These are phyloP conservation scores for Dichetophora obliterata DNA, from an alignment of 2,888 invertebrate species.

Conservation along the genomic window DNA sequence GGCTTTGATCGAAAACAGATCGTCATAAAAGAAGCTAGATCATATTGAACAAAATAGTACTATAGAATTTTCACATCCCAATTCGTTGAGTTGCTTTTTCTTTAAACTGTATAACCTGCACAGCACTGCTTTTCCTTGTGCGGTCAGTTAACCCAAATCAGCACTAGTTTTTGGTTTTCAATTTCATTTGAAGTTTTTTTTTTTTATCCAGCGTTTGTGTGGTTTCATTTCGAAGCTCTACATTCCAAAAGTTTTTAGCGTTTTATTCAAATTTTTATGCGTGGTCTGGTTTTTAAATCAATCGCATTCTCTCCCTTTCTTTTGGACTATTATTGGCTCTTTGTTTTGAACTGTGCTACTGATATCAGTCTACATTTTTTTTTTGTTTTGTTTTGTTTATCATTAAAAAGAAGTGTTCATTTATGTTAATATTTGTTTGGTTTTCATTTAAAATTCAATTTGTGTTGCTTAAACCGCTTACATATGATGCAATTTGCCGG, in stretches of 20 bases:
- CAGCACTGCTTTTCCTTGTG: too few species aligned
- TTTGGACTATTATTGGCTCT: background rate
- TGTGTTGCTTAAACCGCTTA: background rate
- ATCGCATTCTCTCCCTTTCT: background rate
- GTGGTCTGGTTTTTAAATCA: slow-evolving; percentile 14
- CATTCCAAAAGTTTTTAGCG: background rate
- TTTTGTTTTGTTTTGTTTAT: background rate
- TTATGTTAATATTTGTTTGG: background rate
- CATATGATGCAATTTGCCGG: slow-evolving; percentile 19
- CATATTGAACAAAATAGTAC: too few species aligned
- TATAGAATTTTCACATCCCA: too few species aligned
- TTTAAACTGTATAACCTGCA: too few species aligned
- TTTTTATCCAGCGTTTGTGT: background rate
- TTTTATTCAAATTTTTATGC: background rate
- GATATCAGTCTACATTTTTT: background rate
- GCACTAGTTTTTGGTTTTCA: background rate
- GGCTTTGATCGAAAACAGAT: too few species aligned
- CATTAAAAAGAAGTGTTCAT: background rate
- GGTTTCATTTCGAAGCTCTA: background rate
- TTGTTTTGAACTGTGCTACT: background rate
- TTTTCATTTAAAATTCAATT: slow-evolving; percentile 28
- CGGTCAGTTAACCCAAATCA: background rate
- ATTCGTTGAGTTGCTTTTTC: too few species aligned
- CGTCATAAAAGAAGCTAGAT: too few species aligned
- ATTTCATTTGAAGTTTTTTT: background rate